phyloP scores from a whole-genome alignment of 2,113 vertebrate genomes.

The Stegostoma tigrinum region DNA sequence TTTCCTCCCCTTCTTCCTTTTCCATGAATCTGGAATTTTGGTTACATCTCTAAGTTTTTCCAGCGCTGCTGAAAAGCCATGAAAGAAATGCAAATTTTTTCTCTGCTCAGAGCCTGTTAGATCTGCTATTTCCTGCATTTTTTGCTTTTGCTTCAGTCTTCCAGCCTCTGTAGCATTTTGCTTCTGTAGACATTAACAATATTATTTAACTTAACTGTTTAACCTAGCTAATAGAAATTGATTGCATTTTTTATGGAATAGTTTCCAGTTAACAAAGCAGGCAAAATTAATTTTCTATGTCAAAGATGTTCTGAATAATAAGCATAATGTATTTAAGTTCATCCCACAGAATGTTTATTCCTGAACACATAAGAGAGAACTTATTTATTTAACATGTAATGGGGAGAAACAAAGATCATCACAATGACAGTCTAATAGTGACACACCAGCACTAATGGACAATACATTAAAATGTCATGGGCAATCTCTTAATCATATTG shows the following conservation, averaged over 20 bases:
- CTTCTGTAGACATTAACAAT: not conserved
- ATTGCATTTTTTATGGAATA: not conserved
- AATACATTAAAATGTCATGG: conserved; percentile 9
- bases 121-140: not conserved
- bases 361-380: not conserved
- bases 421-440: not conserved
- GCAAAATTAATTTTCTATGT: not conserved
- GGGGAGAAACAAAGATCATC: not conserved
- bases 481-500: conserved; percentile 18
- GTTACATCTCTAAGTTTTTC: not conserved
- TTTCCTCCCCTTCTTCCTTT: not conserved
- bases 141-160: not conserved
- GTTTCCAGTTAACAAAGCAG: not conserved
- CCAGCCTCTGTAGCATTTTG: not conserved
- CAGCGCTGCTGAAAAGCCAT: not conserved
- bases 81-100: not conserved
- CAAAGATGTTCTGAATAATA: not conserved
- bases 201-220: not conserved
- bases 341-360: not conserved
- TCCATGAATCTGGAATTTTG: not conserved
- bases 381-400: not conserved
- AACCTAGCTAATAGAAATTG: not conserved
- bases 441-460: conserved; percentile 15
- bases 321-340: not conserved
- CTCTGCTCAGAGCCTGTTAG: not conserved